Conservation (phyloP, 2,113 vertebrate genomes). For the Pluvialis apricaria region DNA sequence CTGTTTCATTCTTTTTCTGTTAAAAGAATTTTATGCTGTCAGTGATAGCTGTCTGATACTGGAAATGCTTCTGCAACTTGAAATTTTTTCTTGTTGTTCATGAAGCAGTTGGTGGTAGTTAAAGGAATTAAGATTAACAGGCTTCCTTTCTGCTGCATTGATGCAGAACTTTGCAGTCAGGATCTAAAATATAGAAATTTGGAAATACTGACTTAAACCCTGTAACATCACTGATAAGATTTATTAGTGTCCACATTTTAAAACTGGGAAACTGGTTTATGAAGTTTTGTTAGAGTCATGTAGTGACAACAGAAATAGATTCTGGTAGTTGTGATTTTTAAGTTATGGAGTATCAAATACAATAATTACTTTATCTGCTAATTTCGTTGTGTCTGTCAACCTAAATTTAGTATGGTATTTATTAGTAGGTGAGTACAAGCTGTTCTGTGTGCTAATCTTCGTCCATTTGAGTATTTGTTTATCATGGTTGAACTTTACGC, state of each 20-base stretch:
- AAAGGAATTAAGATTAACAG: neutral
- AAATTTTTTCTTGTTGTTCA: neutral
- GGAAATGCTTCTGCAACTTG: neutral
- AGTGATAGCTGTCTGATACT: neutral
- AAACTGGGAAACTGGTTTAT: neutral
- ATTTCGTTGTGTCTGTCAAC: constrained; percentile 6
- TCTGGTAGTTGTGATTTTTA: neutral
- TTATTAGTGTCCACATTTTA: neutral
- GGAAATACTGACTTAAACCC: neutral
- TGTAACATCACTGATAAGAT: neutral
- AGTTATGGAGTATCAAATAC: neutral
- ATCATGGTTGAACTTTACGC: constrained; percentile 49
- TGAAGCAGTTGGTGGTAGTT: neutral
- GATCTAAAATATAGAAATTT: neutral
- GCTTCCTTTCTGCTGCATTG: neutral
- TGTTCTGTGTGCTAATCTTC: neutral
- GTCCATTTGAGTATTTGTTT: constrained; percentile 51
- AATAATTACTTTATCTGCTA: neutral
- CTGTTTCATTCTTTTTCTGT: neutral
- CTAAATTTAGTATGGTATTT: neutral
- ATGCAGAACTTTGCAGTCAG: neutral
- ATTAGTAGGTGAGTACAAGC: constrained; percentile 16
- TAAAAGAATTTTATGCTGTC: neutral
- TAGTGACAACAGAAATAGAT: neutral
- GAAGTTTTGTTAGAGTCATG: neutral